Evolutionary conservation across 2,888 invertebrate species (phyloP).

Genomic region (Callyntrura guangdongensis): DNA sequence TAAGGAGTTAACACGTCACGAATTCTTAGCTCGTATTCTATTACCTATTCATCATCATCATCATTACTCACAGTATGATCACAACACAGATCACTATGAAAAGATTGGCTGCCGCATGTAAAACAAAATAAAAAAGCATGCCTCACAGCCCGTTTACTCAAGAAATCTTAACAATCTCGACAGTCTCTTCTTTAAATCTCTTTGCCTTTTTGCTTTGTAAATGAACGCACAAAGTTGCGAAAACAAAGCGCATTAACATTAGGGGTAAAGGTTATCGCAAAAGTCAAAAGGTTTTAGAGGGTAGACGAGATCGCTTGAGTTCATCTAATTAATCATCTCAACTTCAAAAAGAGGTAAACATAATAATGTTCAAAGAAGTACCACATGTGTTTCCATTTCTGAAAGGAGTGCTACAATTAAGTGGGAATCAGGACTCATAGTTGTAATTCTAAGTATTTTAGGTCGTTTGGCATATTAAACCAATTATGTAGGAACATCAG

Average conservation of each 20-base stretch:
- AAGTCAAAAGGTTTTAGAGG: neutral
- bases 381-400: neutral
- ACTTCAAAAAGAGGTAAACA: constrained; percentile 15
- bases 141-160: no score
- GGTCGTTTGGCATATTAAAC: neutral
- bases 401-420: neutral
- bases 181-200: neutral
- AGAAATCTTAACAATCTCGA: neutral
- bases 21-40: neutral
- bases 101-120: neutral
- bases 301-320: constrained; percentile 2
- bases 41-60: neutral
- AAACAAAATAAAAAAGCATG: neutral
- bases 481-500: neutral
- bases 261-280: neutral
- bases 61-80: neutral
- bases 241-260: neutral
- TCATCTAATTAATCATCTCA: constrained; percentile 48
- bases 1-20: constrained; percentile 6
- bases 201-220: neutral
- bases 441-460: neutral
- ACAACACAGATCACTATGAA: neutral
- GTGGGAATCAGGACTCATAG: neutral
- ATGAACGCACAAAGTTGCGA: neutral
- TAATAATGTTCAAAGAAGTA: constrained; percentile 18